phyloP scores from a whole-genome alignment of 2,888 invertebrate genomes.

The Orchestes rusci region DNA sequence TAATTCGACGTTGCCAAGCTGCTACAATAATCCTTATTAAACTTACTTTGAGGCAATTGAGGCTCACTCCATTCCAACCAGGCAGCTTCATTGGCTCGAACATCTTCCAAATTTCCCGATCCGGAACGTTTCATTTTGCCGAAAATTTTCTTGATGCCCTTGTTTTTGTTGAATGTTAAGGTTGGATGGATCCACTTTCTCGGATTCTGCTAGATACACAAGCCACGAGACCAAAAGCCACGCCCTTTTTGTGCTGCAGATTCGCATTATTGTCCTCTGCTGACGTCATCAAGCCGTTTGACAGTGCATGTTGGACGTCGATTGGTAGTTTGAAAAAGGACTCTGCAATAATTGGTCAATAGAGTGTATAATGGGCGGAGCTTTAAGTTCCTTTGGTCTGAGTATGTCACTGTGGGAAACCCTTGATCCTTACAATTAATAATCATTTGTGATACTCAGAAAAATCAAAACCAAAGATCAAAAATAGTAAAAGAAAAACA shows the following conservation, averaged over 20 bases:
- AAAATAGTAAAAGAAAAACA: too few relatives aligned
- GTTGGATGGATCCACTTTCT: slow-evolving; percentile 46
- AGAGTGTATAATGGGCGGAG: background rate
- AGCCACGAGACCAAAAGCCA: slow-evolving; percentile 79
- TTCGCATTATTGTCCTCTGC: slow-evolving; percentile 44
- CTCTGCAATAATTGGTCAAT: slow-evolving; percentile 46
- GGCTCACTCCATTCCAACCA: slow-evolving; percentile 57
- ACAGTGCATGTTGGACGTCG: slow-evolving; percentile 64
- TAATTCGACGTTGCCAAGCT: too few relatives aligned
- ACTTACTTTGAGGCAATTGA: slow-evolving; percentile 37
- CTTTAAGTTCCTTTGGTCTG: slow-evolving; percentile 36
- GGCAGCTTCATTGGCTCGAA: slow-evolving; percentile 66
- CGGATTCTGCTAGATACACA: slow-evolving; percentile 56
- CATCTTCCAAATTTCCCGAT: slow-evolving; percentile 61
- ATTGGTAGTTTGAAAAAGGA: slow-evolving; percentile 65
- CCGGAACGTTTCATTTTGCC: slow-evolving; percentile 63
- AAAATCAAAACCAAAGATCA: background rate
- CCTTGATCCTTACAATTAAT: slow-evolving; percentile 31
- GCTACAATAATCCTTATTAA: too few relatives aligned
- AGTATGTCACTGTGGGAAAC: slow-evolving; percentile 36
- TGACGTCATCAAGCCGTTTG: slow-evolving; percentile 32
- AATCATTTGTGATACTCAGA: background rate
- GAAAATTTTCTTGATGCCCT: slow-evolving; percentile 61
- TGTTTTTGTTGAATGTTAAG: slow-evolving; percentile 48
- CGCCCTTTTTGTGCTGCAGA: slow-evolving; percentile 53